Conservation (phyloP, 2,888 invertebrate species). For the Polymixis lichenea region DNA sequence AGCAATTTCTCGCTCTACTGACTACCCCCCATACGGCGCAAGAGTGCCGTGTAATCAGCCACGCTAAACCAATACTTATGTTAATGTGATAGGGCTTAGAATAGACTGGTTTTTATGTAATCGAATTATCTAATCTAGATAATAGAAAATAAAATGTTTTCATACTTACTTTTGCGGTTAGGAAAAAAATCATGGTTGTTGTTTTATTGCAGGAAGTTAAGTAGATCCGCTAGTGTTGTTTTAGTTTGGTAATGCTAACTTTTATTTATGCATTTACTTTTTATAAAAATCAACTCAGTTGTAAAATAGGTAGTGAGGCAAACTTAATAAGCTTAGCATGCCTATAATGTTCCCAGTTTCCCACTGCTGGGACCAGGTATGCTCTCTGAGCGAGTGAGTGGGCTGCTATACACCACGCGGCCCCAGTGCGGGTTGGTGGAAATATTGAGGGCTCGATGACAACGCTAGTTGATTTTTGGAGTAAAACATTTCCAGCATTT, state of each 20-base stretch:
- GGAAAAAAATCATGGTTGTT: conserved; percentile 42
- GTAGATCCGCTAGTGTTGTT: conserved; percentile 9
- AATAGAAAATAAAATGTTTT: conserved; percentile 65
- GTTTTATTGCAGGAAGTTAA: conserved; percentile 42
- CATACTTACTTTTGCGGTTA: conserved; percentile 56
- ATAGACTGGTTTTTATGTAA: conserved; percentile 31
- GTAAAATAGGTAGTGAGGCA: no score
- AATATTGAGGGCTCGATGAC: background rate
- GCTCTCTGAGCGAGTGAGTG: background rate
- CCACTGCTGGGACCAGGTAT: background rate
- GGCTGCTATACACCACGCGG: background rate
- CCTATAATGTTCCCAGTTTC: no score
- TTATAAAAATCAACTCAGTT: background rate
- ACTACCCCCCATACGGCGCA: conserved; percentile 44
- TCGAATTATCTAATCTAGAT: conserved; percentile 67
- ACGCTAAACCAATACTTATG: conserved; percentile 37
- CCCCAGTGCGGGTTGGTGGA: background rate
- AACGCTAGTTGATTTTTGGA: background rate
- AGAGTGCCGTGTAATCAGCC: conserved; percentile 27
- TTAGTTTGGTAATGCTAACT: conserved; percentile 1
- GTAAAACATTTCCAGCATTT: background rate
- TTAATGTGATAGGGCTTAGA: conserved; percentile 14
- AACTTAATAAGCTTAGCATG: background rate
- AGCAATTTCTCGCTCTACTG: conserved; percentile 78
- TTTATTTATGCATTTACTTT: background rate